Percentiles rank a stretch among this genome's conserved stretches.
Conservation (phyloP, 1,140 invertebrate species). For the Pentalonia nigronervosa region DNA sequence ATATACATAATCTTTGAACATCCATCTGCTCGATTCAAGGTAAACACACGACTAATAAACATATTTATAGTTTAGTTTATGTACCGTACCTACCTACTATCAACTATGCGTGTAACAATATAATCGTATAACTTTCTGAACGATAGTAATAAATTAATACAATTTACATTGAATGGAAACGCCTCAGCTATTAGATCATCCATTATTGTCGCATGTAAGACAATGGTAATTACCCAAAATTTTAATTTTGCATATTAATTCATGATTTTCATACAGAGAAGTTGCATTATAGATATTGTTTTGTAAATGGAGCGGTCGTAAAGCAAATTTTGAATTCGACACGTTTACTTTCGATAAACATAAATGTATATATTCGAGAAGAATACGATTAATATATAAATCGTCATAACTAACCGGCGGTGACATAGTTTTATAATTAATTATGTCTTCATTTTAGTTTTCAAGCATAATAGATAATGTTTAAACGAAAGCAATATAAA, state of each 20-base stretch:
- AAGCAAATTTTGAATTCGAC: neutral
- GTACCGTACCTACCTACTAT: neutral
- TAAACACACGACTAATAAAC: neutral
- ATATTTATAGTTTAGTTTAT: neutral
- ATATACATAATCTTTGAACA: neutral
- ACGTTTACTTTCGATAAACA: neutral
- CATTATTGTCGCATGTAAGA: constrained; percentile 13
- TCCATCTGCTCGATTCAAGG: neutral
- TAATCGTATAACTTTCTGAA: neutral
- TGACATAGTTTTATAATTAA: neutral
- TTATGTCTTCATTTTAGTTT: neutral
- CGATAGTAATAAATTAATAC: neutral
- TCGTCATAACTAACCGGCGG: neutral
- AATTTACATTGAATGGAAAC: constrained; percentile 50
- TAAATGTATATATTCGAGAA: neutral
- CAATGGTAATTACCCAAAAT: neutral
- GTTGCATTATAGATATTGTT: neutral
- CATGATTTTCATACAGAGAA: neutral
- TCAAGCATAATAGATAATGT: neutral
- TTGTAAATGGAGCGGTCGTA: neutral
- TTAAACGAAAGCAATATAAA: neutral
- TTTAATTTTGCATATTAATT: constrained; percentile 34
- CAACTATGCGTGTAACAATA: neutral
- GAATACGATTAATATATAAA: neutral
- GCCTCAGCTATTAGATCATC: constrained; percentile 29